Evolutionary conservation across 2,888 invertebrate species (phyloP).

Genomic region (Crematogaster levior): DNA sequence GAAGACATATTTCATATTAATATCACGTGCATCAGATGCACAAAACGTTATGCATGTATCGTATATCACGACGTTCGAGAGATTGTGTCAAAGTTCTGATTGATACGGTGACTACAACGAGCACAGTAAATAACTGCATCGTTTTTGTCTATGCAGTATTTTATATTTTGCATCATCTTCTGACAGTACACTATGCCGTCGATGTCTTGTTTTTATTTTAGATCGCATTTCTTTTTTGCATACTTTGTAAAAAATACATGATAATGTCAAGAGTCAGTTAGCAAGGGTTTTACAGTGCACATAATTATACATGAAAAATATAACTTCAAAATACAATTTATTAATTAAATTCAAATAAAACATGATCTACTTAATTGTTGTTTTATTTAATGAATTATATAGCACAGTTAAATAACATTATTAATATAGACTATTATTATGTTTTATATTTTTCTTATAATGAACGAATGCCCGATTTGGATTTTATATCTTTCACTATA

Average conservation of each 20-base stretch:
- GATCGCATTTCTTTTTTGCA: slow-evolving; percentile 14
- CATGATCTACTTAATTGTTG: not conserved
- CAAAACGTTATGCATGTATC: not conserved
- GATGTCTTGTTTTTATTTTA: slow-evolving; percentile 22
- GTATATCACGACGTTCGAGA: not conserved
- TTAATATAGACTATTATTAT: not conserved
- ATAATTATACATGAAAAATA: not conserved
- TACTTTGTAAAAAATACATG: slow-evolving; percentile 21
- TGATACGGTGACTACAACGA: slow-evolving; percentile 3
- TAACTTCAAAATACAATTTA: slow-evolving; percentile 8
- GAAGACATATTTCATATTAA: slow-evolving; percentile 18
- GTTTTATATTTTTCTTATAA: not conserved
- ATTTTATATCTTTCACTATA: not conserved
- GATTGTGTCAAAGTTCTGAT: slow-evolving; percentile 26
- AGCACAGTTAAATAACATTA: slow-evolving; percentile 1
- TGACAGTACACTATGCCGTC: not conserved
- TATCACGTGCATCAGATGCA: slow-evolving; percentile 14
- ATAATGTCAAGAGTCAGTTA: slow-evolving; percentile 36
- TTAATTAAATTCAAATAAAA: slow-evolving; percentile 17
- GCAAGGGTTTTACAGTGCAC: not conserved
- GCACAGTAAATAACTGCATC: slow-evolving; percentile 3
- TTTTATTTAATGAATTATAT: not conserved
- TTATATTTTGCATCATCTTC: slow-evolving; percentile 19
- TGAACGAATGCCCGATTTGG: not conserved
- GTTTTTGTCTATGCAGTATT: slow-evolving; percentile 11